These are phyloP conservation scores for Noctilio leporinus DNA, from an alignment of 2,113 vertebrate genomes.

Conservation along the genomic window DNA sequence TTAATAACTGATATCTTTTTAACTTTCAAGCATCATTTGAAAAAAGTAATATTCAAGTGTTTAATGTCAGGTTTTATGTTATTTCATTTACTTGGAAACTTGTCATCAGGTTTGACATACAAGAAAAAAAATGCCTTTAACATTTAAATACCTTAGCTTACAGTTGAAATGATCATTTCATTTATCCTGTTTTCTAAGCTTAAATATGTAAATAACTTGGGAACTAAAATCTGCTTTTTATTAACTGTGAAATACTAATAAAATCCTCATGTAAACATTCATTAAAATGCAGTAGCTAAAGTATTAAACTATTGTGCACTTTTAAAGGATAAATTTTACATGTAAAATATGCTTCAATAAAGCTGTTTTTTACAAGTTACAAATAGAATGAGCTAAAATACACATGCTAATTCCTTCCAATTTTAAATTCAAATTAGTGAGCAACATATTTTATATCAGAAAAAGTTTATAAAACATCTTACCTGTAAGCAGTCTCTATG, in stretches of 20 bases:
- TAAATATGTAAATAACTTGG: constrained; percentile 1
- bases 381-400: neutral
- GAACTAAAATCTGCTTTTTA: constrained; percentile 12
- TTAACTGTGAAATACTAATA: constrained; percentile 22
- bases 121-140: neutral
- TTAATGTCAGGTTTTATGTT: neutral
- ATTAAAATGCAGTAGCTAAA: neutral
- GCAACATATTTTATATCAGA: neutral
- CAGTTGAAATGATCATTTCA: neutral
- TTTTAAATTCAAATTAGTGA: constrained; percentile 37
- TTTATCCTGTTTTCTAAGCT: neutral
- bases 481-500: constrained; percentile 96
- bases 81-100: constrained; percentile 1
- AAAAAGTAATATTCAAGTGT: neutral
- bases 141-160: neutral
- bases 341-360: neutral
- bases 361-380: neutral
- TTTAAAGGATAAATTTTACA: neutral
- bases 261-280: constrained; percentile 1
- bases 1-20: neutral
- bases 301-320: neutral
- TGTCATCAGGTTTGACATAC: neutral
- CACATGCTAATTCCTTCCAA: neutral
- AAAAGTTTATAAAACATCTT: constrained; percentile 52
- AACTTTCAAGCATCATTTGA: neutral